Percentiles rank a stretch among this genome's conserved stretches.
phyloP scores from a whole-genome alignment of 2,888 invertebrate genomes.

The Dryocosmus kuriphilus region DNA sequence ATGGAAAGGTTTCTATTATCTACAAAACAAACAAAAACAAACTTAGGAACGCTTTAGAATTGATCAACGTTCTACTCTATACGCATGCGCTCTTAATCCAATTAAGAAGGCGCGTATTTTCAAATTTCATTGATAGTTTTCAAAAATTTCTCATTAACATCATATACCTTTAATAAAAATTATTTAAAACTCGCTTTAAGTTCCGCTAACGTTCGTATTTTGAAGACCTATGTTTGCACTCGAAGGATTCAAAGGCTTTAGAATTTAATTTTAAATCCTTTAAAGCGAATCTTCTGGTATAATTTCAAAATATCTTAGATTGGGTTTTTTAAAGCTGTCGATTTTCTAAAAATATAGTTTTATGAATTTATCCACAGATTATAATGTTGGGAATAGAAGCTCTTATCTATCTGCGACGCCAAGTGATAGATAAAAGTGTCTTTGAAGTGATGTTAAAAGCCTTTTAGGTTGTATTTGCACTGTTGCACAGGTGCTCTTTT shows the following conservation, averaged over 20 bases:
- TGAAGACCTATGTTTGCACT: no score
- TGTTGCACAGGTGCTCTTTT: neutral
- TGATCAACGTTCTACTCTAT: neutral
- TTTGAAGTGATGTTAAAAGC: neutral
- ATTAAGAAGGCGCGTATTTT: neutral
- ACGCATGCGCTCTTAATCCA: conserved; percentile 3
- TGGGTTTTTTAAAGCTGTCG: neutral
- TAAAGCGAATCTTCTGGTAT: no score
- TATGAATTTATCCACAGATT: neutral
- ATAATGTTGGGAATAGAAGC: neutral
- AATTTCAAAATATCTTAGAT: neutral
- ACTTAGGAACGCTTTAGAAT: neutral
- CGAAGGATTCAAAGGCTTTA: no score
- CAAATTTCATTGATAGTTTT: neutral
- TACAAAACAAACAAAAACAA: neutral
- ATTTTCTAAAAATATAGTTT: neutral
- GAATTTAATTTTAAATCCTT: no score
- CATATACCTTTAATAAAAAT: no score
- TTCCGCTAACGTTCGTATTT: no score
- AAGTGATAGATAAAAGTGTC: neutral
- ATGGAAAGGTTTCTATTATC: neutral
- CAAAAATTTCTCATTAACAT: neutral
- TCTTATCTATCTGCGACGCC: neutral
- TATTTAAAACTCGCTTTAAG: no score
- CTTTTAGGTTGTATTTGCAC: neutral